phyloP scores from a whole-genome alignment of 2,888 invertebrate genomes.

The Thymelicus lineola region DNA sequence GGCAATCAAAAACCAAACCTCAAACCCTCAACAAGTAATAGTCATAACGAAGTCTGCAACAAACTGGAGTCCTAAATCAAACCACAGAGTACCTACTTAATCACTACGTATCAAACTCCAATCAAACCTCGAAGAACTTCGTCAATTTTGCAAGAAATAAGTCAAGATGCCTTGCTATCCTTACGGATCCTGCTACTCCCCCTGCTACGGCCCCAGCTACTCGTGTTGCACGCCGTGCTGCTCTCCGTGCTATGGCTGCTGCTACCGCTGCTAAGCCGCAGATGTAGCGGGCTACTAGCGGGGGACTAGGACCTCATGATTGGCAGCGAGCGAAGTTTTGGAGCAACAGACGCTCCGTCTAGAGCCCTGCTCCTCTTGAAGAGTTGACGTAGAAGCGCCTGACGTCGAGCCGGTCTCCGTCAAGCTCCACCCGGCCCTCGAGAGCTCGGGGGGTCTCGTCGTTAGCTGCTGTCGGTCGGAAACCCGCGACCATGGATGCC shows the following conservation, averaged over 20 bases:
- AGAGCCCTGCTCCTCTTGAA: conserved; percentile 27
- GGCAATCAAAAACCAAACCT: conserved; percentile 54
- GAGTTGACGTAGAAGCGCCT: conserved; percentile 31
- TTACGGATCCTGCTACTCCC: conserved; percentile 49
- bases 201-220: conserved; percentile 56
- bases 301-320: not conserved
- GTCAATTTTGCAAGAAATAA: conserved; percentile 19
- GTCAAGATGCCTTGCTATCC: conserved; percentile 59
- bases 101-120: not conserved
- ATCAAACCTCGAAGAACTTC: not conserved
- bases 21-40: conserved; percentile 59
- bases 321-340: conserved; percentile 28
- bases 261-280: conserved; percentile 49
- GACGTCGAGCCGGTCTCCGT: conserved; percentile 38
- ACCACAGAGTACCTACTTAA: no score
- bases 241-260: conserved; percentile 55
- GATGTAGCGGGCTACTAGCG: conserved; percentile 23
- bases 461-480: not conserved
- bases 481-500: conserved; percentile 24
- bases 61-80: conserved; percentile 28
- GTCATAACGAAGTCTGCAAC: conserved; percentile 44
- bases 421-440: conserved; percentile 22
- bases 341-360: conserved; percentile 29
- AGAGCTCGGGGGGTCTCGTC: conserved; percentile 29
- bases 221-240: conserved; percentile 59